phyloP scores from a whole-genome alignment of 2,888 invertebrate genomes.

The Xestoiulus laeticollis region DNA sequence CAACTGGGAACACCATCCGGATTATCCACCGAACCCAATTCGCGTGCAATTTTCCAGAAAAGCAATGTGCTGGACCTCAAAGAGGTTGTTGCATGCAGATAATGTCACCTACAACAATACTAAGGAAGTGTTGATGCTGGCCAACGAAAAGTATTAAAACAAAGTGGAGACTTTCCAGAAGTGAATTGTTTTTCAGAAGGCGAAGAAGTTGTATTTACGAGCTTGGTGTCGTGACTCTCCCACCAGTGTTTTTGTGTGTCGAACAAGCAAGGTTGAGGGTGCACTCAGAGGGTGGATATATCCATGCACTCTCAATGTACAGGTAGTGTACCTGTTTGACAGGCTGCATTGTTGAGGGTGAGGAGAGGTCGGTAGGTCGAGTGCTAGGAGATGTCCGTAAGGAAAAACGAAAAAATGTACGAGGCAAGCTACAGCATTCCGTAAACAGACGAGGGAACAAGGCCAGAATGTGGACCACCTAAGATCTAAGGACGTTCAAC shows the following conservation, averaged over 20 bases:
- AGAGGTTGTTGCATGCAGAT: background rate
- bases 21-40: background rate
- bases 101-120: background rate
- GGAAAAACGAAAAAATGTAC: constrained; percentile 34
- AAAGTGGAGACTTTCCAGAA: background rate
- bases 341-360: constrained; percentile 43
- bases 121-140: background rate
- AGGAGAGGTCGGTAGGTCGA: constrained; percentile 41
- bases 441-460: constrained; percentile 25
- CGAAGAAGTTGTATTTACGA: background rate
- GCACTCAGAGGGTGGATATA: background rate
- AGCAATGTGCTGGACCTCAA: background rate
- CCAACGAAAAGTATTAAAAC: background rate
- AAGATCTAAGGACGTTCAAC: constrained; percentile 41
- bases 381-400: constrained; percentile 36
- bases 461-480: constrained; percentile 43
- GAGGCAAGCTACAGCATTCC: constrained; percentile 9
- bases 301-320: constrained; percentile 35
- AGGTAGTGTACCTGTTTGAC: constrained; percentile 43
- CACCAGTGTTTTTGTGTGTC: constrained; percentile 17
- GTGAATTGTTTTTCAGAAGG: background rate
- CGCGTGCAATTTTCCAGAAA: background rate
- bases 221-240: constrained; percentile 32
- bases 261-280: constrained; percentile 6
- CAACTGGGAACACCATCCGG: background rate